Conservation (phyloP, 2,888 invertebrate genomes). For the Ormyrus pomaceus region DNA sequence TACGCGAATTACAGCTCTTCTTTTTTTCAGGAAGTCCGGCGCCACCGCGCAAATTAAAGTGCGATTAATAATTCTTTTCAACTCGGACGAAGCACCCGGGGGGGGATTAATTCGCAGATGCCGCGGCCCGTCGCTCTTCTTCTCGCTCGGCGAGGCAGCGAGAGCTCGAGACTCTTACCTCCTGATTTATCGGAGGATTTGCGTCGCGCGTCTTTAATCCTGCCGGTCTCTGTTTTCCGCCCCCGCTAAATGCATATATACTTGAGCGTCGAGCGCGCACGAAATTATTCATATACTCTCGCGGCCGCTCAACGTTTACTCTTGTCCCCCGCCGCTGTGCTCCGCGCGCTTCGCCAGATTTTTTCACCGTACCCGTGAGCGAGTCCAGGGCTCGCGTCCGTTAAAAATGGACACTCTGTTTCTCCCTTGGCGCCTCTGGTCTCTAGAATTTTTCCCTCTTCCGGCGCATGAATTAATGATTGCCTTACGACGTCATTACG, state of each 20-base stretch:
- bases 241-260: constrained; percentile 14
- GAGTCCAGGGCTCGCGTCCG: too few relatives aligned
- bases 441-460: too few relatives aligned
- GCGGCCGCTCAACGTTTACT: too few relatives aligned
- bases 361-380: too few relatives aligned
- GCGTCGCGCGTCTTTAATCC: constrained; percentile 32
- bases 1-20: constrained; percentile 39
- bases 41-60: constrained; percentile 42
- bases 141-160: background rate
- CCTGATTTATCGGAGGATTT: constrained; percentile 48
- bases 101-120: constrained; percentile 44
- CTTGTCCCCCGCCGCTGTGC: background rate
- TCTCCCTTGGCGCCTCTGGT: too few relatives aligned
- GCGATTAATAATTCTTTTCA: constrained; percentile 48
- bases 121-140: background rate
- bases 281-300: too few relatives aligned
- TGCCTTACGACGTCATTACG: too few relatives aligned
- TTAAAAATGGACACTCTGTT: too few relatives aligned
- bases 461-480: too few relatives aligned
- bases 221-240: constrained; percentile 15
- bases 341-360: background rate
- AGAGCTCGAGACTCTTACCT: background rate
- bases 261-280: background rate
- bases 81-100: background rate
- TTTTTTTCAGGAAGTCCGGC: background rate